A percentile compares a stretch with the other conserved stretches of the same genome.
Evolutionary conservation across 2,797 vertebrate genomes (phyloP).

Genomic region (Trachurus trachurus): DNA sequence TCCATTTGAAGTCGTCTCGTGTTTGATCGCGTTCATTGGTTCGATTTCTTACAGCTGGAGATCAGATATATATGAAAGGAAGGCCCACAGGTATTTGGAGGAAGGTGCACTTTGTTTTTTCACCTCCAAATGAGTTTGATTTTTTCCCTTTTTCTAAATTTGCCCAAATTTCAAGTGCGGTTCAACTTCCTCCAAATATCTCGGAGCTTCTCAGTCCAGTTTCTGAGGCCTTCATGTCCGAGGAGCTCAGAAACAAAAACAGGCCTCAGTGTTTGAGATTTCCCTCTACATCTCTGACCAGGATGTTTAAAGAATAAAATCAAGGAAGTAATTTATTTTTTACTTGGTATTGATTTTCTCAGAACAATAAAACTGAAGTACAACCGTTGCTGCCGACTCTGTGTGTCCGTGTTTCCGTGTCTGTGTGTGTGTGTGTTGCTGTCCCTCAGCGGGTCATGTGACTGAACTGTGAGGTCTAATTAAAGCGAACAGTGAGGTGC

Average conservation of each 20-base stretch:
- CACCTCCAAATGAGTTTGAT: constrained; percentile 1
- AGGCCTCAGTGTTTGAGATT: not conserved
- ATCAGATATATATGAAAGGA: not conserved
- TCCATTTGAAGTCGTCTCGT: not conserved
- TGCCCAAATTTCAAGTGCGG: not conserved
- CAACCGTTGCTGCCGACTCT: constrained; percentile 21
- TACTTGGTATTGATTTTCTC: constrained; percentile 74
- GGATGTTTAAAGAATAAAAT: constrained; percentile 31
- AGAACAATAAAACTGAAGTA: constrained; percentile 79
- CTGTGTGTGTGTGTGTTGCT: constrained; percentile 1
- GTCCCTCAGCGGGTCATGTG: constrained; percentile 7
- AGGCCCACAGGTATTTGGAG: not conserved
- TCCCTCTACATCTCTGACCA: constrained; percentile 29
- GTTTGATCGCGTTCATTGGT: not conserved
- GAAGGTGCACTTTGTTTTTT: constrained; percentile 10
- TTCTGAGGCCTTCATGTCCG: constrained; percentile 33
- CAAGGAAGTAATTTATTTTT: constrained; percentile 79
- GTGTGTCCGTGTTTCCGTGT: constrained; percentile 5
- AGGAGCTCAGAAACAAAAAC: not conserved
- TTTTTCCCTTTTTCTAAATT: not conserved
- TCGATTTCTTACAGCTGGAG: not conserved
- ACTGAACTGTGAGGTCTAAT: constrained; percentile 19
- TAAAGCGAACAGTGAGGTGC: not conserved
- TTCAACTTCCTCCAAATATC: not conserved
- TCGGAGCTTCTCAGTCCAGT: not conserved